Conservation (phyloP, 1,140 invertebrate species). For the Heliconius congener region DNA sequence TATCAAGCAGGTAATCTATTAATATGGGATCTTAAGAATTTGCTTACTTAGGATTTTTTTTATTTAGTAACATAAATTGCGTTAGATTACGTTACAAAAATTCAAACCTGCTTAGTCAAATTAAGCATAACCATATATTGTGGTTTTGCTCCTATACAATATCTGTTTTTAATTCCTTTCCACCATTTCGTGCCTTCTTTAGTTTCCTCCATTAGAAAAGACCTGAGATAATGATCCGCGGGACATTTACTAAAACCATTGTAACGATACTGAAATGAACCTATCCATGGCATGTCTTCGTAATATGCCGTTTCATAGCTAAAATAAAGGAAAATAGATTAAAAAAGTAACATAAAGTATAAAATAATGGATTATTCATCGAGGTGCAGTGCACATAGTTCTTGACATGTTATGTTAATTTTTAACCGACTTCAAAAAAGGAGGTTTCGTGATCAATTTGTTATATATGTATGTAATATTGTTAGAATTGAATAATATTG, state of each 20-base stretch:
- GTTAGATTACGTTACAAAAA: too few relatives aligned
- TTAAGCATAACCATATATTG: conserved; percentile 86
- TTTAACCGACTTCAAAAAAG: too few relatives aligned
- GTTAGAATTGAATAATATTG: too few relatives aligned
- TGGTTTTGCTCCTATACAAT: conserved; percentile 88
- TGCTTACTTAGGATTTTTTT: too few relatives aligned
- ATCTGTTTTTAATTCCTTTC: conserved; percentile 75
- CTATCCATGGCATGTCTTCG: conserved; percentile 91
- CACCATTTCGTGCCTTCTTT: conserved; percentile 67
- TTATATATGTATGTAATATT: too few relatives aligned
- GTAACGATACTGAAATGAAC: conserved; percentile 94
- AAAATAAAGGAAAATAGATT: conserved; percentile 82
- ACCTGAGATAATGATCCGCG: conserved; percentile 94
- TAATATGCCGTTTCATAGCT: conserved; percentile 88
- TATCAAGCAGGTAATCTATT: too few relatives aligned
- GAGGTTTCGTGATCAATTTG: too few relatives aligned
- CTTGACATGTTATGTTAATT: too few relatives aligned
- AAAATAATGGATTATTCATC: neutral
- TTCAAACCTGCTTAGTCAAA: conserved; percentile 83
- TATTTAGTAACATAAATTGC: too few relatives aligned
- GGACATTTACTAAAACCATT: conserved; percentile 92
- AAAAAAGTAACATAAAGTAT: conserved; percentile 51
- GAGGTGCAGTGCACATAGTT: too few relatives aligned
- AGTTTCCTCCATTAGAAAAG: conserved; percentile 85
- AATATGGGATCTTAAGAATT: too few relatives aligned